phyloP scores from a whole-genome alignment of 2,888 invertebrate genomes.

The Hirudinaria manillensis region DNA sequence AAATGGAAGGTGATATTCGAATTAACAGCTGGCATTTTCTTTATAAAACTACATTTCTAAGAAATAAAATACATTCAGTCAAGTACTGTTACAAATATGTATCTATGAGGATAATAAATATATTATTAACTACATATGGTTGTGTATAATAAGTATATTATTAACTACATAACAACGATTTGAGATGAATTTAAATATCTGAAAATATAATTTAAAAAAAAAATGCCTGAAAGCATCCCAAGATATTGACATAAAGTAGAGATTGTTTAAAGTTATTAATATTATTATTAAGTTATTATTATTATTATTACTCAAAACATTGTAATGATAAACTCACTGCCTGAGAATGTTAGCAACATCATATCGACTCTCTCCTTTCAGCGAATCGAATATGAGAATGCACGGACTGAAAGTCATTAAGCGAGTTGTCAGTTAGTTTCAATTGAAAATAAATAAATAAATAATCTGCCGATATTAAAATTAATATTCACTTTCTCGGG shows the following conservation, averaged over 20 bases:
- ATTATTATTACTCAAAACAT: neutral
- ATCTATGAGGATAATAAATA: too few species aligned
- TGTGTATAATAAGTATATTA: too few species aligned
- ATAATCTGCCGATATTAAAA: neutral
- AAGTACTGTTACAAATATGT: neutral
- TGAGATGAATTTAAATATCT: too few species aligned
- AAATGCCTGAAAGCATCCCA: too few species aligned
- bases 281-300: too few species aligned
- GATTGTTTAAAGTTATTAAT: neutral
- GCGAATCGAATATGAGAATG: conserved; percentile 89
- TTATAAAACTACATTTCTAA: neutral
- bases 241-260: neutral
- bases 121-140: too few species aligned
- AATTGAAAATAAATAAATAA: neutral
- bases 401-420: conserved; percentile 67
- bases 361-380: conserved; percentile 71
- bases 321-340: conserved; percentile 57
- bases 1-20: neutral
- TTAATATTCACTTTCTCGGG: neutral
- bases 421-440: neutral
- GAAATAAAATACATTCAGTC: neutral
- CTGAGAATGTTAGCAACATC: conserved; percentile 81
- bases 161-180: too few species aligned
- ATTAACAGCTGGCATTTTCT: too few species aligned
- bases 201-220: too few species aligned